Conservation (phyloP, 2,113 vertebrate species). For the Elaphurus davidianus region DNA sequence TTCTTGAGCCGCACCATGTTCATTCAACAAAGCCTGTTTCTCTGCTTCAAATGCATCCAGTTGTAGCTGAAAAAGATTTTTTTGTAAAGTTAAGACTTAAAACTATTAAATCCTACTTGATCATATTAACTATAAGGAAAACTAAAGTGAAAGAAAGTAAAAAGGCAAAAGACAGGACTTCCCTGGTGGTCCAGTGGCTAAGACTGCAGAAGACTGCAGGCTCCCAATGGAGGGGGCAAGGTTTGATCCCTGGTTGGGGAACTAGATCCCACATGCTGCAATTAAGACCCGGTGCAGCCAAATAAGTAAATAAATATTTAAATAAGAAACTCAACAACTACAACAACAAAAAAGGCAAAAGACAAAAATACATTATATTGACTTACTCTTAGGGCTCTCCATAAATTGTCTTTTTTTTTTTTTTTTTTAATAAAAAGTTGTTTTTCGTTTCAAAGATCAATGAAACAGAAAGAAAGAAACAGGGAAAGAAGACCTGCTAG, state of each 20-base stretch:
- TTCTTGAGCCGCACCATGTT: conserved; percentile 91
- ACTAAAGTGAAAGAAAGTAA: background rate
- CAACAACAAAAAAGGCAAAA: background rate
- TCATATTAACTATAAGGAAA: background rate
- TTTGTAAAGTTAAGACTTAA: background rate
- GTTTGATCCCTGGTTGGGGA: background rate
- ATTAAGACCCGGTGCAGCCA: background rate
- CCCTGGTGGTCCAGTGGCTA: background rate
- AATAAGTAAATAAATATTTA: background rate
- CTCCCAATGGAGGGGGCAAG: background rate
- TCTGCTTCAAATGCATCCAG: conserved; percentile 93
- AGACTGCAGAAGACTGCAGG: background rate
- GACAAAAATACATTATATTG: background rate
- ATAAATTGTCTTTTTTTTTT: background rate
- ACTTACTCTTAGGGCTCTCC: background rate
- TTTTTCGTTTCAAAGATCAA: conserved; percentile 22
- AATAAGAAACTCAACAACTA: background rate
- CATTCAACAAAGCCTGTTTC: conserved; percentile 87
- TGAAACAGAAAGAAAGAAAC: background rate
- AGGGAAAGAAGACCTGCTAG: background rate
- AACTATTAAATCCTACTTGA: background rate
- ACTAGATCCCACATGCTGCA: background rate
- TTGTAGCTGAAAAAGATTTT: conserved; percentile 86
- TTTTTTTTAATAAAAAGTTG: background rate
- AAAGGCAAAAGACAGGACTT: background rate